Percentiles rank a stretch among this genome's conserved stretches.
phyloP scores from a whole-genome alignment of 2,888 invertebrate genomes.

The Stenchaetothrips biformis region DNA sequence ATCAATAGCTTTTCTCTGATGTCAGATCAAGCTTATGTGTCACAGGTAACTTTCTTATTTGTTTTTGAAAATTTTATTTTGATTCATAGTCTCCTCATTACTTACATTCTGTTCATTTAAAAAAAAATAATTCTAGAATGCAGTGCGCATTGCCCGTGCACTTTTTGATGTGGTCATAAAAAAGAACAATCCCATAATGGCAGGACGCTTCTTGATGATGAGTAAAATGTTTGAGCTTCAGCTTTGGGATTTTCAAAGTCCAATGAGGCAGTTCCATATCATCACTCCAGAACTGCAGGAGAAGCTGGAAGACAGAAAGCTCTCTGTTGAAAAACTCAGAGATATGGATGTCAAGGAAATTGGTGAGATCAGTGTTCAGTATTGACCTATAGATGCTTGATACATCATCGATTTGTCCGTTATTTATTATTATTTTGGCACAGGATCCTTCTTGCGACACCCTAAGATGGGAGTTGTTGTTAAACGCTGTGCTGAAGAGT shows the following conservation, averaged over 20 bases:
- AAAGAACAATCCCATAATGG: constrained; percentile 84
- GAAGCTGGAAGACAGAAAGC: constrained; percentile 71
- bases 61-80: constrained; percentile 13
- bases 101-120: constrained; percentile 38
- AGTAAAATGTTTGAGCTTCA: constrained; percentile 91
- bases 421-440: constrained; percentile 32
- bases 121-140: no score
- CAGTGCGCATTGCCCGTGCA: constrained; percentile 82
- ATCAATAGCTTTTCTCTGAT: constrained; percentile 80
- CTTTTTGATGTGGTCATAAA: constrained; percentile 89
- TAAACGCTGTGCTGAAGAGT: constrained; percentile 76
- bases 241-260: constrained; percentile 82
- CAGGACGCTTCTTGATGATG: constrained; percentile 76
- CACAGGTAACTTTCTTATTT: constrained; percentile 61
- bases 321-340: constrained; percentile 70
- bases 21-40: constrained; percentile 84
- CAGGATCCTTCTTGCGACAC: constrained; percentile 68
- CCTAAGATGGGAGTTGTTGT: constrained; percentile 68
- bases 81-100: no score
- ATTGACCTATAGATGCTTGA: background rate
- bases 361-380: constrained; percentile 48
- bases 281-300: constrained; percentile 71
- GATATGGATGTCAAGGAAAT: constrained; percentile 87
- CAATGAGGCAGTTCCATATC: constrained; percentile 77
- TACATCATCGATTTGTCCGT: background rate